Evolutionary conservation across 2,888 invertebrate species (phyloP).

Genomic region (Drosophila emarginata): DNA sequence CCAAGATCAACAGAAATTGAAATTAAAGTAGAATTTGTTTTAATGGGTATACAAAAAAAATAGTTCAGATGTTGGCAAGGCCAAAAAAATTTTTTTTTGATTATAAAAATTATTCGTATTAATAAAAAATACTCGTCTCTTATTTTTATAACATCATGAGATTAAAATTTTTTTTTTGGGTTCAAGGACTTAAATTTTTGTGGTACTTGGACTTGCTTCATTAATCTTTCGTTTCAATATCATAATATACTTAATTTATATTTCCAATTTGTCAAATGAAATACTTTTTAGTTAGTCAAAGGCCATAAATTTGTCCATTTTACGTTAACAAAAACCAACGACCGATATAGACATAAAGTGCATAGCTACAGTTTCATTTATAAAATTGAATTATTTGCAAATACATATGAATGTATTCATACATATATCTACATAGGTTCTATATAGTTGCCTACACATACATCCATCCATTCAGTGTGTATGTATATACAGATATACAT

Average conservation of each 20-base stretch:
- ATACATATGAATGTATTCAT: not conserved
- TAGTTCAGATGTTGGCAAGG: too few species aligned
- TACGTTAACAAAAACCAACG: not conserved
- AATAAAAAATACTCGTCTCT: too few species aligned
- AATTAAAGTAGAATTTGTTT: too few species aligned
- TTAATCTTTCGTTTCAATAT: too few species aligned
- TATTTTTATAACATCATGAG: too few species aligned
- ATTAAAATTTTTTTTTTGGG: too few species aligned
- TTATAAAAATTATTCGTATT: too few species aligned
- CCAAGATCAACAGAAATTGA: too few species aligned
- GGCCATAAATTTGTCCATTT: not conserved
- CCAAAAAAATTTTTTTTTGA: too few species aligned
- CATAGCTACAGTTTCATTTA: slow-evolving; percentile 37
- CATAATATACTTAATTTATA: not conserved
- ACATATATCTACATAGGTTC: not conserved
- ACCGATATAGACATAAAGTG: not conserved
- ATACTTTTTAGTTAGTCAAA: not conserved
- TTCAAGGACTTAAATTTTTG: too few species aligned
- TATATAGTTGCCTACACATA: not conserved
- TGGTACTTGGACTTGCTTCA: too few species aligned
- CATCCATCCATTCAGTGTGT: not conserved
- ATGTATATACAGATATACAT: not conserved
- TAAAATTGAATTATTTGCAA: slow-evolving; percentile 44
- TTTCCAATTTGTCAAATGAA: not conserved
- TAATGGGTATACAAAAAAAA: too few species aligned